Evolutionary conservation across 1,140 invertebrate species (phyloP).

Genomic region (Drosophila littoralis): DNA sequence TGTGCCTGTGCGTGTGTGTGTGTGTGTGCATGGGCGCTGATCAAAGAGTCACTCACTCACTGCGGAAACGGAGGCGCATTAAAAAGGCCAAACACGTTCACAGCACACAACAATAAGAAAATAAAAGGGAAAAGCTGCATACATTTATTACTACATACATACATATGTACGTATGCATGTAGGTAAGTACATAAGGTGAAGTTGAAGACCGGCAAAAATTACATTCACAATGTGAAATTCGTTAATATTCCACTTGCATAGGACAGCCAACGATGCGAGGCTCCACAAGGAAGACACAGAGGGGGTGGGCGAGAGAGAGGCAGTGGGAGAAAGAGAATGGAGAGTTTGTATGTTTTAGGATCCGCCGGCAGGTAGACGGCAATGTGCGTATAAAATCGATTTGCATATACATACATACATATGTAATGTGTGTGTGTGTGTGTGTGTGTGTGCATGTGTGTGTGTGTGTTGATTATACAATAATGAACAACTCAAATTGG

Average conservation of each 20-base stretch:
- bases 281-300: background rate
- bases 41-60: constrained; percentile 16
- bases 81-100: constrained; percentile 40
- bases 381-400: constrained; percentile 19
- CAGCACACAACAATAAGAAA: constrained; percentile 22
- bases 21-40: constrained; percentile 10
- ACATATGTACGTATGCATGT: background rate
- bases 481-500: constrained; percentile 38
- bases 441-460: background rate
- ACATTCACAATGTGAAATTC: constrained; percentile 45
- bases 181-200: constrained; percentile 31
- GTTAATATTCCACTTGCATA: constrained; percentile 72
- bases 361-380: constrained; percentile 31
- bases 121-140: constrained; percentile 42
- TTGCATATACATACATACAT: background rate
- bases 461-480: constrained; percentile 19
- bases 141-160: background rate
- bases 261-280: constrained; percentile 33
- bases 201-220: constrained; percentile 45
- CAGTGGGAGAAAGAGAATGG: constrained; percentile 3
- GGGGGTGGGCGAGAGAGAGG: background rate
- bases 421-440: too few species aligned
- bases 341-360: constrained; percentile 8
- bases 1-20: background rate
- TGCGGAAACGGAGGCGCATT: constrained; percentile 47